Evolutionary conservation across 2,113 vertebrate genomes (phyloP).

Genomic region (Phaethon lepturus): DNA sequence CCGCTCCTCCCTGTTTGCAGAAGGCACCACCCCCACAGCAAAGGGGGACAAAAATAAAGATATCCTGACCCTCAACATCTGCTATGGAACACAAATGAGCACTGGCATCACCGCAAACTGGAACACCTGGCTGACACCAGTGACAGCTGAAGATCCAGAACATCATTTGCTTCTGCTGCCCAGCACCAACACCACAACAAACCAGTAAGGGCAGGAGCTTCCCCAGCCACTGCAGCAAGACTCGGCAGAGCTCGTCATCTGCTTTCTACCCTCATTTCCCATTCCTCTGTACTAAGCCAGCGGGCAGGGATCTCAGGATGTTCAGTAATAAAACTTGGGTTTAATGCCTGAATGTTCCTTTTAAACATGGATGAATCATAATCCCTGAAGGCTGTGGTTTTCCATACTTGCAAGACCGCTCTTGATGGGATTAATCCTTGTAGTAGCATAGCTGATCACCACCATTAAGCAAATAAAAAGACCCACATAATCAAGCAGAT

Average conservation of each 20-base stretch:
- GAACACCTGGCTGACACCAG: not conserved
- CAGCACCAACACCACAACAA: not conserved
- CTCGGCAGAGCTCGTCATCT: not conserved
- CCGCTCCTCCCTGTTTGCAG: not conserved
- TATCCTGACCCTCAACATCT: not conserved
- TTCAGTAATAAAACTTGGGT: not conserved
- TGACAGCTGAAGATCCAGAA: not conserved
- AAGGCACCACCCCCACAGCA: not conserved
- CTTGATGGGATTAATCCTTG: not conserved
- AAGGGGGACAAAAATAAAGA: not conserved
- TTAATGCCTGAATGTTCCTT: not conserved
- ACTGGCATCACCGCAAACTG: not conserved
- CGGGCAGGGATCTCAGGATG: not conserved
- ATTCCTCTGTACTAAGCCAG: not conserved
- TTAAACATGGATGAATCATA: not conserved
- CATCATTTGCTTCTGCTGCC: not conserved
- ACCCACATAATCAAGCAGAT: not conserved
- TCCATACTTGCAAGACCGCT: not conserved
- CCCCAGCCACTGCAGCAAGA: not conserved
- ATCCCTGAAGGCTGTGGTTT: not conserved
- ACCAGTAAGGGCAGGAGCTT: not conserved
- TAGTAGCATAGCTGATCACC: not conserved
- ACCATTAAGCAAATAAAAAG: slow-evolving; percentile 13
- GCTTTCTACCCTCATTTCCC: not conserved
- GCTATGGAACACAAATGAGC: not conserved